These are phyloP conservation scores for Slavum lentiscoides DNA, from an alignment of 2,888 invertebrate genomes.

Conservation along the genomic window DNA sequence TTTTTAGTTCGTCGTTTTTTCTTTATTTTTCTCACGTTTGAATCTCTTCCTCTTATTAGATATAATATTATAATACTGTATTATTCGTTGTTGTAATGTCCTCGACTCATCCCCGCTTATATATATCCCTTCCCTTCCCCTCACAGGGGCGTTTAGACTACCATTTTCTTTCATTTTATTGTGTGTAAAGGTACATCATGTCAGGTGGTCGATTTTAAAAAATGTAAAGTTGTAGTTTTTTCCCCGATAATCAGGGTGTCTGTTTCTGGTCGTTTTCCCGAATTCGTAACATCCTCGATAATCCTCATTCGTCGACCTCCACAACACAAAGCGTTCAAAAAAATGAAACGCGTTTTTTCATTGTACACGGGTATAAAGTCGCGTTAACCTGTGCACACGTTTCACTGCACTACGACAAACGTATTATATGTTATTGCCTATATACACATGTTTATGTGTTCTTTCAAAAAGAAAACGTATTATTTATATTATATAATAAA, in stretches of 20 bases:
- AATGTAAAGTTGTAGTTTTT: too few relatives aligned
- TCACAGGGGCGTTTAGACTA: too few relatives aligned
- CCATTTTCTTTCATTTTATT: too few relatives aligned
- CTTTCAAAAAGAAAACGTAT: slow-evolving; percentile 14
- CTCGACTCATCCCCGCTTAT: too few relatives aligned
- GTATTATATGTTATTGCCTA: slow-evolving; percentile 6
- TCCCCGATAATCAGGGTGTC: too few relatives aligned
- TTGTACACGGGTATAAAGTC: not conserved
- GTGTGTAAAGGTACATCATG: too few relatives aligned
- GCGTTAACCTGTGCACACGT: not conserved
- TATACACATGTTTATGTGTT: not conserved
- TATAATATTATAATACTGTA: not conserved
- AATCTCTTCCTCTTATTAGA: not conserved
- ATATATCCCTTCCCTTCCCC: too few relatives aligned
- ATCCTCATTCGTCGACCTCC: too few relatives aligned
- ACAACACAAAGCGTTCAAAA: too few relatives aligned
- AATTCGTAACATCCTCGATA: not conserved
- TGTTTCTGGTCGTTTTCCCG: too few relatives aligned
- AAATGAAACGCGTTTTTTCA: slow-evolving; percentile 15
- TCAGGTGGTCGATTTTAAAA: too few relatives aligned
- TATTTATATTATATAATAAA: slow-evolving; percentile 24
- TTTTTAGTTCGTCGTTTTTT: not conserved
- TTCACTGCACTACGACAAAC: not conserved
- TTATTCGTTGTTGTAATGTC: not conserved
- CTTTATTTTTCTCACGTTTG: not conserved